A percentile compares a stretch with the other conserved stretches of the same genome.
Conservation (phyloP, 2,888 invertebrate species). For the Eristalinus aeneus region DNA sequence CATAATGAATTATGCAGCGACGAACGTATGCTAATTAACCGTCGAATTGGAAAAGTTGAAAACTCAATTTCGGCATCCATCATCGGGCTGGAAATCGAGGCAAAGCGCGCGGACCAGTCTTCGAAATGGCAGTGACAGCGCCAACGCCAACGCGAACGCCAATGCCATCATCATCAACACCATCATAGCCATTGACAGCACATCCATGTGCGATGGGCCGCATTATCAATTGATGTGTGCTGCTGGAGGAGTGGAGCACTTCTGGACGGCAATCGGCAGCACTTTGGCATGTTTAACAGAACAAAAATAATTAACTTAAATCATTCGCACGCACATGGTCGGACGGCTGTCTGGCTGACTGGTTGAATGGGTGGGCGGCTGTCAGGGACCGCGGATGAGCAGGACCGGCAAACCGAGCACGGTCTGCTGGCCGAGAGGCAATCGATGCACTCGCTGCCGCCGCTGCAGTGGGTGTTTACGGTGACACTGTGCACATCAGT, state of each 20-base stretch:
- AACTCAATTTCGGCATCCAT: constrained; percentile 51
- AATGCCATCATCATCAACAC: neutral
- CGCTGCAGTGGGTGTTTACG: neutral
- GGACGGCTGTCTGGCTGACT: too few species aligned
- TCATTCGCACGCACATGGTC: constrained; percentile 37
- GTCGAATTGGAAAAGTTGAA: constrained; percentile 60
- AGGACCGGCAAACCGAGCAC: too few species aligned
- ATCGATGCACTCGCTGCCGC: neutral
- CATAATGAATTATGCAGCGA: constrained; percentile 46
- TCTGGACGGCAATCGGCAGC: constrained; percentile 45
- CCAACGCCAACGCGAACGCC: neutral
- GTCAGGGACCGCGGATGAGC: neutral
- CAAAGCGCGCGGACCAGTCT: neutral
- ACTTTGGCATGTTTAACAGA: constrained; percentile 64
- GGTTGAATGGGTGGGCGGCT: neutral
- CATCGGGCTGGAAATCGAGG: neutral
- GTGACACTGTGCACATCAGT: constrained; percentile 46
- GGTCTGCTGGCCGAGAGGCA: too few species aligned
- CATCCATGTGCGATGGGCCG: constrained; percentile 43
- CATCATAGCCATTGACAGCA: constrained; percentile 33
- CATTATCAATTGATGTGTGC: constrained; percentile 63
- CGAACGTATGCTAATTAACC: constrained; percentile 61
- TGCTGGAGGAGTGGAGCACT: neutral
- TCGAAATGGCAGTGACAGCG: neutral
- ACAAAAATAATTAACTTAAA: constrained; percentile 71